A percentile compares a stretch with the other conserved stretches of the same genome.
Conservation (phyloP, 2,888 invertebrate species). For the Epinotia nisella region DNA sequence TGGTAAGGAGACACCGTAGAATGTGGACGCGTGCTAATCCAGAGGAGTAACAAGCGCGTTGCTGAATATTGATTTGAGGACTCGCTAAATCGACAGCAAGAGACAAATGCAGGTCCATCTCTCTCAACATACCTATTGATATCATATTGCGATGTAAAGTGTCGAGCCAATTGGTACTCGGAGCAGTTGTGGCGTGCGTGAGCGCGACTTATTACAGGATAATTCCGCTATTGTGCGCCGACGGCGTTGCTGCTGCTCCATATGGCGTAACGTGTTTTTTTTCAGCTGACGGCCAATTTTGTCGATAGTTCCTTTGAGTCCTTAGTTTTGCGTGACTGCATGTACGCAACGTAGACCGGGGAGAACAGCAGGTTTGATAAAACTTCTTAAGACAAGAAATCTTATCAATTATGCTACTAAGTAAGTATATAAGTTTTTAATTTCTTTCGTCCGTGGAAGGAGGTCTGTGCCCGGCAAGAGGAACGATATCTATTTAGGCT, state of each 20-base stretch:
- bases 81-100: no score
- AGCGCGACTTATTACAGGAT: slow-evolving; percentile 80
- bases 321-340: slow-evolving; percentile 75
- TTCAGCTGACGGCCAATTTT: slow-evolving; percentile 69
- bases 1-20: no score
- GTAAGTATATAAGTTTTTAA: background rate
- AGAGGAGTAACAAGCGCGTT: no score
- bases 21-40: no score
- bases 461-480: no score
- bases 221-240: slow-evolving; percentile 83
- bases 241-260: slow-evolving; percentile 71
- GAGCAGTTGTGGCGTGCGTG: slow-evolving; percentile 57
- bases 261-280: slow-evolving; percentile 82
- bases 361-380: slow-evolving; percentile 65
- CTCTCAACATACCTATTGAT: background rate
- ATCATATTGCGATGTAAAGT: background rate
- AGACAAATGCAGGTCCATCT: no score
- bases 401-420: background rate
- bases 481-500: no score
- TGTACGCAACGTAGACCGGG: slow-evolving; percentile 53
- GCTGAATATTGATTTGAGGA: no score
- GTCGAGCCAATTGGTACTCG: background rate
- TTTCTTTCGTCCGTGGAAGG: no score
- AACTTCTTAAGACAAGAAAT: background rate
- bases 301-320: slow-evolving; percentile 68